These are phyloP conservation scores for Cosmia pyralina DNA, from an alignment of 2,888 invertebrate species.

Conservation along the genomic window DNA sequence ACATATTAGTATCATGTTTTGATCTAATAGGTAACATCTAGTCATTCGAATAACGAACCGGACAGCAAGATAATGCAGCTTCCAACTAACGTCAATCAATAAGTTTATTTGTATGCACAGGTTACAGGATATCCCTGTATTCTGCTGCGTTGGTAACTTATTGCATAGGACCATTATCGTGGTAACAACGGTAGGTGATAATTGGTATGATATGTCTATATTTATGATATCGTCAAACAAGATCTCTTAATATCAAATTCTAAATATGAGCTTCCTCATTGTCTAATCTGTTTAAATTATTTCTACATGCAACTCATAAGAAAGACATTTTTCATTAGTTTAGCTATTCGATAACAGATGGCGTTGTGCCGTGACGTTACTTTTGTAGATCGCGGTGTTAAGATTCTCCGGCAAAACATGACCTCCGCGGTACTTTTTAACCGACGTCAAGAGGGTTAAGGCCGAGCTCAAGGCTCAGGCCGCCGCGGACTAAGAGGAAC, in stretches of 20 bases:
- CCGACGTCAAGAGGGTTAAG: too few relatives aligned
- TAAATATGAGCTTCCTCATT: background rate
- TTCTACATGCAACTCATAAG: too few relatives aligned
- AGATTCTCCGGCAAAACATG: too few relatives aligned
- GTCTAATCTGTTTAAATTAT: too few relatives aligned
- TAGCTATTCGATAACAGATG: too few relatives aligned
- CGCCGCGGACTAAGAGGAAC: too few relatives aligned
- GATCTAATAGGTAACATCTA: background rate
- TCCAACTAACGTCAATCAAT: background rate
- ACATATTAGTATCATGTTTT: background rate
- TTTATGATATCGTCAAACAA: background rate
- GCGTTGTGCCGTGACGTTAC: too few relatives aligned
- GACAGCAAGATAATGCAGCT: conserved; percentile 22
- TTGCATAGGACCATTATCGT: background rate
- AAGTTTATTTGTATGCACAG: background rate
- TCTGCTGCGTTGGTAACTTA: background rate
- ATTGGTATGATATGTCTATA: background rate
- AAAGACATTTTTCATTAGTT: too few relatives aligned
- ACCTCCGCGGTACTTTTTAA: too few relatives aligned
- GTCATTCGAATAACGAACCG: background rate
- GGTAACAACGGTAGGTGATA: background rate
- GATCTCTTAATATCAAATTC: background rate
- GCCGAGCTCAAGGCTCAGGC: too few relatives aligned
- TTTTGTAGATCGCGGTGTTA: too few relatives aligned
- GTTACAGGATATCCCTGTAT: background rate